Percentiles rank a stretch among this genome's conserved stretches.
Conservation (phyloP, 2,888 invertebrate genomes). For the Oscheius onirici region DNA sequence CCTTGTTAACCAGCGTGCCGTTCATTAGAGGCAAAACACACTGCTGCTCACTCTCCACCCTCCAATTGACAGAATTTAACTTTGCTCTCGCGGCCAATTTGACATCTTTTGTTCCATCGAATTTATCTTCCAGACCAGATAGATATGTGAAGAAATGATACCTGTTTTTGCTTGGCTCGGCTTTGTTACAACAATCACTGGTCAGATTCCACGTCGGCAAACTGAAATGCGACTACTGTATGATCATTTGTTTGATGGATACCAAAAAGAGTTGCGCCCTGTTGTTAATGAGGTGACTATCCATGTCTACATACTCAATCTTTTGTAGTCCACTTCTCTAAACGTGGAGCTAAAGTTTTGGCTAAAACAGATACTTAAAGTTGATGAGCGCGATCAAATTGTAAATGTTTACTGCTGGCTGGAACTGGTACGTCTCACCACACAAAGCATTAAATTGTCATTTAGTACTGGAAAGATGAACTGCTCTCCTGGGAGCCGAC, state of each 20-base stretch:
- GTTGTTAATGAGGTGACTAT: constrained; percentile 60
- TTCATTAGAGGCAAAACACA: constrained; percentile 23
- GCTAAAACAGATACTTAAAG: constrained; percentile 70
- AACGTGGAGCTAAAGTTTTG: constrained; percentile 67
- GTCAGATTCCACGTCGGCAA: background rate
- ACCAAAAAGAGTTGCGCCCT: constrained; percentile 64
- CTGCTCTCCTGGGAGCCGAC: constrained; percentile 65
- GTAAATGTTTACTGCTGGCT: constrained; percentile 68
- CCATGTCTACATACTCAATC: background rate
- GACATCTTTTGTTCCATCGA: background rate
- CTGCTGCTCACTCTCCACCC: constrained; percentile 9
- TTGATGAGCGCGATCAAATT: constrained; percentile 67
- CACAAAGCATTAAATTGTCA: background rate
- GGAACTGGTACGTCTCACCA: constrained; percentile 50
- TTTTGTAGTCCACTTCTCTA: constrained; percentile 32
- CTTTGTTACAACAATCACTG: background rate
- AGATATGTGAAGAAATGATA: constrained; percentile 25
- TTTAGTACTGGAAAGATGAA: constrained; percentile 66
- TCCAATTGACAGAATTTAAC: constrained; percentile 17
- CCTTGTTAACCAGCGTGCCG: constrained; percentile 12
- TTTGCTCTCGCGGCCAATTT: constrained; percentile 6
- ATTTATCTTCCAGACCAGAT: background rate
- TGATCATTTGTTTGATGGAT: constrained; percentile 59
- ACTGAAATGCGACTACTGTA: constrained; percentile 57
- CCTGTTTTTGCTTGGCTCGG: constrained; percentile 2